A percentile compares a stretch with the other conserved stretches of the same genome.
Conservation (phyloP, 1,140 invertebrate species). For the Glossosoma conforme region DNA sequence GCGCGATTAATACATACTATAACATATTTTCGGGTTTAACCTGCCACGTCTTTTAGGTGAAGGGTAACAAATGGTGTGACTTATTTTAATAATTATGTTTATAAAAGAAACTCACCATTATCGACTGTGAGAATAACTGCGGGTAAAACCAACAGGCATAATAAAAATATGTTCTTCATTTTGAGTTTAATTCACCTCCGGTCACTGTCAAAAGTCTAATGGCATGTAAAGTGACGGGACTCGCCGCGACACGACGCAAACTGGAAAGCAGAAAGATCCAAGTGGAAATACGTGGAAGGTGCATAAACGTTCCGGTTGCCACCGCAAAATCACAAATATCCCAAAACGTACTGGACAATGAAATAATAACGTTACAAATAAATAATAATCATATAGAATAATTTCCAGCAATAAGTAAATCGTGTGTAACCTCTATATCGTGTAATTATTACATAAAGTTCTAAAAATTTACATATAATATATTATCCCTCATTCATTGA, state of each 20-base stretch:
- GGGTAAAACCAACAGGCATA: constrained; percentile 49
- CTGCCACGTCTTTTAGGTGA: constrained; percentile 31
- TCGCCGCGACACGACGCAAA: constrained; percentile 9
- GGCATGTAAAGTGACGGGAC: constrained; percentile 12
- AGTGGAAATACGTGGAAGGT: constrained; percentile 25
- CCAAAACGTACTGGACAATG: no score
- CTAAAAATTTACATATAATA: no score
- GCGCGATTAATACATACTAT: not conserved
- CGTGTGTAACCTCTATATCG: no score
- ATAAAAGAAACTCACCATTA: constrained; percentile 42
- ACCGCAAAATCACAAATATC: no score
- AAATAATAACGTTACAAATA: no score
- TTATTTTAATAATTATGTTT: constrained; percentile 20
- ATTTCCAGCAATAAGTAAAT: no score
- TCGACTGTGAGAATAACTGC: constrained; percentile 49
- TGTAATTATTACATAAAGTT: no score
- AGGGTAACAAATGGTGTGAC: constrained; percentile 10
- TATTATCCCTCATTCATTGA: no score
- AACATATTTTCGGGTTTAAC: constrained; percentile 7
- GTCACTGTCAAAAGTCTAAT: constrained; percentile 6
- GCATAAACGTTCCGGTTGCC: no score
- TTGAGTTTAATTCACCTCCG: constrained; percentile 20
- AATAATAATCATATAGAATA: no score
- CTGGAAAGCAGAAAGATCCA: constrained; percentile 8
- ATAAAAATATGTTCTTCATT: constrained; percentile 51